These are phyloP conservation scores for Antheraea yamamai DNA, from an alignment of 2,888 invertebrate species.

Conservation along the genomic window DNA sequence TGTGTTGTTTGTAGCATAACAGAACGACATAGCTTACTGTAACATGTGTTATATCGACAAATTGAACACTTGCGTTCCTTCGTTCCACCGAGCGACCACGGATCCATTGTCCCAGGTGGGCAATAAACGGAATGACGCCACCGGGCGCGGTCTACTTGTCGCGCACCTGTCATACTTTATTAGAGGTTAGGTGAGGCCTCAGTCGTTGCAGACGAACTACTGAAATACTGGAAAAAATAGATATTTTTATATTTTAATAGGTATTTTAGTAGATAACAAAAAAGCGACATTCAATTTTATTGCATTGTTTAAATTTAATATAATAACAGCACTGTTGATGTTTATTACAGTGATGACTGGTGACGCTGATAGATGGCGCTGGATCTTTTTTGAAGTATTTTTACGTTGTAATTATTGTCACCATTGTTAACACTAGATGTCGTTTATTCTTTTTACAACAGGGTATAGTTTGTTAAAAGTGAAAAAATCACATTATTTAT, in stretches of 20 bases:
- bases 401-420: too few species aligned
- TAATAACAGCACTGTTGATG: too few species aligned
- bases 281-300: background rate
- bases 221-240: background rate
- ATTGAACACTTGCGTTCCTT: constrained; percentile 11
- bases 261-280: too few species aligned
- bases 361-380: too few species aligned
- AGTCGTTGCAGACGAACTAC: constrained; percentile 35
- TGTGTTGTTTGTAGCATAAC: background rate
- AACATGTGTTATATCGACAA: background rate
- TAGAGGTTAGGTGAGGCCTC: constrained; percentile 33
- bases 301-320: background rate
- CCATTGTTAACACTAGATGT: too few species aligned
- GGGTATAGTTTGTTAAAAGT: too few species aligned
- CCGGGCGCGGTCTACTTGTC: constrained; percentile 51
- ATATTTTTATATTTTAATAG: too few species aligned
- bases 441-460: too few species aligned
- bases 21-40: background rate
- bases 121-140: constrained; percentile 51
- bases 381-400: too few species aligned
- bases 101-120: constrained; percentile 12
- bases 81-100: background rate
- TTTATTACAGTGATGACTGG: too few species aligned
- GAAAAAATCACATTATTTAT: too few species aligned
- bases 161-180: constrained; percentile 47